Percentiles rank a stretch among this genome's conserved stretches.
phyloP scores from a whole-genome alignment of 2,113 vertebrate genomes.

The Stegostoma tigrinum region DNA sequence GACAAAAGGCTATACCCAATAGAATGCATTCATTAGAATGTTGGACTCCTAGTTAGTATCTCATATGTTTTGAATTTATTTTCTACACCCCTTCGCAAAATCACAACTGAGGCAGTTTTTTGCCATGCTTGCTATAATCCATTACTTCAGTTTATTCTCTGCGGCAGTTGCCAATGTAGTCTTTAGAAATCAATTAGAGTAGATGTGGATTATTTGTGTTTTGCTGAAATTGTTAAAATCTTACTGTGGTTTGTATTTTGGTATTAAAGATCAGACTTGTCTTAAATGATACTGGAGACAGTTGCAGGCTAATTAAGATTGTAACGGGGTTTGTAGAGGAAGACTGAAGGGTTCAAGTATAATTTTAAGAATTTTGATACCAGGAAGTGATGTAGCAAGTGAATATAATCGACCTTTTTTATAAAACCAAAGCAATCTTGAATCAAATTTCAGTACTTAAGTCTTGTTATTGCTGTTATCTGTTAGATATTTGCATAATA shows the following conservation, averaged over 20 bases:
- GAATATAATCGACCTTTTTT: not conserved
- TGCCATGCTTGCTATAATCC: too few relatives aligned
- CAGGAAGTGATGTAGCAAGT: not conserved
- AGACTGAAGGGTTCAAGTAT: not conserved
- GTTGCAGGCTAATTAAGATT: not conserved
- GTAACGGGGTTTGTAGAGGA: not conserved
- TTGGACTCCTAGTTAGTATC: constrained; percentile 44
- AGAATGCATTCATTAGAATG: constrained; percentile 44
- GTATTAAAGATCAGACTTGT: not conserved
- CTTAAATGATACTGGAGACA: not conserved
- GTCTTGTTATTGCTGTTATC: not conserved
- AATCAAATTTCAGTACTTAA: not conserved
- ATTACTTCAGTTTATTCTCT: not conserved
- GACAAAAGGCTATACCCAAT: constrained; percentile 51
- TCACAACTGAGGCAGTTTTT: not conserved
- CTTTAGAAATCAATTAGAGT: not conserved
- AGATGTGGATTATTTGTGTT: not conserved
- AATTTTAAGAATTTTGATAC: not conserved
- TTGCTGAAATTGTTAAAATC: not conserved
- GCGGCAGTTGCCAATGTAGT: not conserved
- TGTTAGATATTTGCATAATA: not conserved
- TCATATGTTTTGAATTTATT: constrained; percentile 47
- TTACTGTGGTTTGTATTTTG: not conserved
- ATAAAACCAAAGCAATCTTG: not conserved
- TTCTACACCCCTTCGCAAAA: constrained; percentile 31